Percentiles rank a stretch among this genome's conserved stretches.
Evolutionary conservation across 1,140 invertebrate species (phyloP).

Genomic region (Plodia interpunctella): DNA sequence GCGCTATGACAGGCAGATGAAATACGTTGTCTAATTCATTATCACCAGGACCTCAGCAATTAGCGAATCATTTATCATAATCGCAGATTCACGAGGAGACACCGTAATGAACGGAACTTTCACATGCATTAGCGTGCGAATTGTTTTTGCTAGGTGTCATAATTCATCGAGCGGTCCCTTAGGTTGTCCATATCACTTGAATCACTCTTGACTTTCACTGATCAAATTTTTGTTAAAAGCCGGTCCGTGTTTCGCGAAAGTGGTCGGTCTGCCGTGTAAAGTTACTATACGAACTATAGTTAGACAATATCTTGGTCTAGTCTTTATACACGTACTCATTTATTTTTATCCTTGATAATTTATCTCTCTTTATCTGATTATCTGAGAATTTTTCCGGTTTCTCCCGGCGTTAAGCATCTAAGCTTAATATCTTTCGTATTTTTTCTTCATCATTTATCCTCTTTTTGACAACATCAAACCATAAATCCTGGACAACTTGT

Average conservation of each 20-base stretch:
- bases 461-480: too few species aligned
- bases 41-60: neutral
- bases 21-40: neutral
- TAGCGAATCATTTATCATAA: neutral
- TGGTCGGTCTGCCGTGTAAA: constrained; percentile 53
- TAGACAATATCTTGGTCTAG: neutral
- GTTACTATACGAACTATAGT: constrained; percentile 11
- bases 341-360: too few species aligned
- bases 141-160: constrained; percentile 15
- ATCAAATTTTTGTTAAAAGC: constrained; percentile 75
- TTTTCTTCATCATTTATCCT: too few species aligned
- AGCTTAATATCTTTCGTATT: too few species aligned
- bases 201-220: constrained; percentile 67
- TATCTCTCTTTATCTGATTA: too few species aligned
- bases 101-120: too few species aligned
- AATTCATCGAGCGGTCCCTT: constrained; percentile 48
- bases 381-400: too few species aligned
- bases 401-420: too few species aligned
- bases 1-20: neutral
- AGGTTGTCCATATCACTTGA: constrained; percentile 23
- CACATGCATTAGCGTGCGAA: neutral
- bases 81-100: too few species aligned
- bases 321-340: too few species aligned
- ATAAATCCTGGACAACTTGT: too few species aligned
- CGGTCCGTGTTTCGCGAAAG: constrained; percentile 70